Conservation (phyloP, 2,797 vertebrate genomes). For the Brachyalestes nurse region DNA sequence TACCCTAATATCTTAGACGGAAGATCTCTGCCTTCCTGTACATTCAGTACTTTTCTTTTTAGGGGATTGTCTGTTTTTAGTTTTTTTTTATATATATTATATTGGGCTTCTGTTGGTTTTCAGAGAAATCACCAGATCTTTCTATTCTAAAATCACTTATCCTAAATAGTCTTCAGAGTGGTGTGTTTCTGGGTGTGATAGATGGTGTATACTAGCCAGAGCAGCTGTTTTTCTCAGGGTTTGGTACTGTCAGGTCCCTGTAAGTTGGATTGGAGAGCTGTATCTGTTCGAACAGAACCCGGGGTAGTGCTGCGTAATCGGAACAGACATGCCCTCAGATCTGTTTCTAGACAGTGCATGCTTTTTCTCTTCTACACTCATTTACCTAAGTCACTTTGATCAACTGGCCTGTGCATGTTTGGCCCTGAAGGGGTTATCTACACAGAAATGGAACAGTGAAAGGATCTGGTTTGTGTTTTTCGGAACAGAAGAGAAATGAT, state of each 20-base stretch:
- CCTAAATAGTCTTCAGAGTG: neutral
- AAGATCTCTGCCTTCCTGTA: neutral
- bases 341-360: neutral
- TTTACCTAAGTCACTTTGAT: constrained; percentile 3
- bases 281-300: constrained; percentile 7
- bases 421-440: neutral
- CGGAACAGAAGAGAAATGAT: neutral
- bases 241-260: constrained; percentile 8
- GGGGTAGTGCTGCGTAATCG: neutral
- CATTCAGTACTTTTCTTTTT: neutral
- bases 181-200: constrained; percentile 3
- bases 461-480: neutral
- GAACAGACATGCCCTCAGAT: constrained; percentile 8
- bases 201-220: neutral
- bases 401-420: neutral
- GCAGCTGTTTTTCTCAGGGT: constrained; percentile 13
- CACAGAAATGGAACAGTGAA: constrained; percentile 1
- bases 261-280: constrained; percentile 7
- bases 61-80: neutral
- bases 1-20: neutral
- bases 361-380: neutral
- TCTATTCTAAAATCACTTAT: neutral
- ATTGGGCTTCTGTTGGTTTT: neutral
- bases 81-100: neutral
- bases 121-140: neutral